A percentile compares a stretch with the other conserved stretches of the same genome.
Evolutionary conservation across 2,888 invertebrate species (phyloP).

Genomic region (Oscheius sp.): DNA sequence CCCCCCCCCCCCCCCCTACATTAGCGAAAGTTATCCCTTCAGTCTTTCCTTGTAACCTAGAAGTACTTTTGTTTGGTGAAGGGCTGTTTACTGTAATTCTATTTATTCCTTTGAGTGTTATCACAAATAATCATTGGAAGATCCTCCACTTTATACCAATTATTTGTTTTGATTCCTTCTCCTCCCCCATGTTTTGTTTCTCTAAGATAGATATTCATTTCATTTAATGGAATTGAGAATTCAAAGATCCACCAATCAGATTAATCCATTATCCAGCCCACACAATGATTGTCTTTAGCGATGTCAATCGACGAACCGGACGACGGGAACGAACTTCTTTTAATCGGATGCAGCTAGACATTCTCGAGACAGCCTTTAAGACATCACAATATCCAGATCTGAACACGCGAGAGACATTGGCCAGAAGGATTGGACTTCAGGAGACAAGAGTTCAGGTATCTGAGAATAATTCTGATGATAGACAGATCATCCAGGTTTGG

Average conservation of each 20-base stretch:
- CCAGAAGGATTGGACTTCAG: conserved; percentile 40
- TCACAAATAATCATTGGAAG: too few relatives aligned
- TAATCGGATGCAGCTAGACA: conserved; percentile 46
- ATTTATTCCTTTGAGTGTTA: too few relatives aligned
- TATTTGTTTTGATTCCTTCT: too few relatives aligned
- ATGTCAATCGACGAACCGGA: conserved; percentile 28
- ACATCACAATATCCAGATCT: conserved; percentile 52
- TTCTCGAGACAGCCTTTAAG: conserved; percentile 49
- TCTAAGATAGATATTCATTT: not conserved
- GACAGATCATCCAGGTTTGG: conserved; percentile 54
- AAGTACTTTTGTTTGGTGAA: too few relatives aligned
- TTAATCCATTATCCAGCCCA: conserved; percentile 5
- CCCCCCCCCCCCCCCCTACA: too few relatives aligned
- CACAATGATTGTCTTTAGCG: conserved; percentile 13
- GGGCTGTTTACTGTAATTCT: too few relatives aligned
- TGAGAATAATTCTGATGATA: conserved; percentile 20
- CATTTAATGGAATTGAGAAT: not conserved
- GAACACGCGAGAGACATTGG: conserved; percentile 43
- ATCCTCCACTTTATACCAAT: too few relatives aligned
- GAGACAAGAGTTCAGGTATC: conserved; percentile 53
- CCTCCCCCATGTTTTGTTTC: not conserved
- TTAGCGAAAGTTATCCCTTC: too few relatives aligned
- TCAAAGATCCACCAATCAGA: too few relatives aligned
- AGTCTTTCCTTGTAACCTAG: too few relatives aligned
- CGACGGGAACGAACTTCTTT: conserved; percentile 52